Base-by-base conservation (phyloP, 2,888 invertebrate genomes). In the Odontocerum albicorne region DNA sequence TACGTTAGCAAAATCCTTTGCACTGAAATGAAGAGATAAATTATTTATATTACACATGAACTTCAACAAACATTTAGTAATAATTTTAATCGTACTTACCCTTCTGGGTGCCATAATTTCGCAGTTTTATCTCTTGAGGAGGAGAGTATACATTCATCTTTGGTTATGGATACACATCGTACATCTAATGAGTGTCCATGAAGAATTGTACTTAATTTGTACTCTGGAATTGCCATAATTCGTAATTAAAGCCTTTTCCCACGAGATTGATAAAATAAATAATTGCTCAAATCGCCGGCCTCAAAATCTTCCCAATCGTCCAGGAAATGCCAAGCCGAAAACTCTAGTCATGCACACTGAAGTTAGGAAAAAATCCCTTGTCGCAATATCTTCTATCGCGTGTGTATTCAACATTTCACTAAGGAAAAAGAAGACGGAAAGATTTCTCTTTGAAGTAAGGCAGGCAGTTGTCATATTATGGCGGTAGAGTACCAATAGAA, bases 101-200 rank as follows among this genome's bases (percentile, higher is more conserved):
- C 85, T 67, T 84, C 84, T 33, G 88, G 86, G 67, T 83, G 85
- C 96, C 96, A 96, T 32, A 92, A 74, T 73, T 90, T 90, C 1
- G 90, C 87, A 12, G 91, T 91, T 70, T 86, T 86, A 72, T 96
- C 96, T 64, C 96, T 82, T 3, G 96, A 96, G 17, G 89, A 90
- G 4, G 95, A 94, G 36, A 95, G 75, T 65, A 96, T 85, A 60
- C 83, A 83, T 65, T 86, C 87, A 62, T 87, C 86, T 57, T 80
- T 74, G 4, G 80, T 74, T 8, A 77, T 78, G 47, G 82, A 82
- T 15, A 96, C 81, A 51, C 88, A 83, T 64, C 96, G 82, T 15
- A 96, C 93, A 70, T 96, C 96, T 68, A 87, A 78, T 38, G 87
- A 86, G 72, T 96, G 96, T 0, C 92, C 92, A 63, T 75, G 73